Percentiles rank a stretch among this genome's conserved stretches.
Conservation (phyloP, 2,113 vertebrate genomes). For the Peromyscus leucopus region DNA sequence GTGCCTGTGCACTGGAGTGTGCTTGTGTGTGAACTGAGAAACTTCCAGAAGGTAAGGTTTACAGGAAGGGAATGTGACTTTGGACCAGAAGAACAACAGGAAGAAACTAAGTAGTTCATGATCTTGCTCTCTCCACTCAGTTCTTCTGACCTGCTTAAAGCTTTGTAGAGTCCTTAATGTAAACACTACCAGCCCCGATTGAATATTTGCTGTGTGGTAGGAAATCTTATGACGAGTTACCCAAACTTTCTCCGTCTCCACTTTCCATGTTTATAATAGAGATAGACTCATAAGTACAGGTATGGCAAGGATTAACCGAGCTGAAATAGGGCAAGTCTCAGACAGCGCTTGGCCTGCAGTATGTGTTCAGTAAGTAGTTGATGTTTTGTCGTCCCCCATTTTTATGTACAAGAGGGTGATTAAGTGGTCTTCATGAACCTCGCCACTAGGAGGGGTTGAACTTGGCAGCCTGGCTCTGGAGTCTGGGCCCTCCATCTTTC, state of each 20-base stretch:
- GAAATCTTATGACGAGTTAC: background rate
- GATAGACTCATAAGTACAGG: background rate
- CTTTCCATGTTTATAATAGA: conserved; percentile 23
- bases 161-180: background rate
- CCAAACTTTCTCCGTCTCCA: background rate
- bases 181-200: background rate
- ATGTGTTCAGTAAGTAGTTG: background rate
- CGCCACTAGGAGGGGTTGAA: background rate
- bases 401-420: background rate
- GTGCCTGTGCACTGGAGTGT: background rate
- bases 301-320: background rate
- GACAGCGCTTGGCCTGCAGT: background rate
- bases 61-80: background rate
- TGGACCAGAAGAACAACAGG: background rate
- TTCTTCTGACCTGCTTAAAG: conserved; percentile 31
- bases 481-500: background rate
- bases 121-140: background rate
- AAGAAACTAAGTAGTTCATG: background rate
- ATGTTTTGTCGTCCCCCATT: background rate
- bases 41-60: background rate
- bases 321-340: background rate
- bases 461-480: background rate
- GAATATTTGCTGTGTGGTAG: background rate
- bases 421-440: background rate
- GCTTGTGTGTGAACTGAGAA: background rate